phyloP scores from a whole-genome alignment of 2,888 invertebrate species.

The Pilophorus perplexus region DNA sequence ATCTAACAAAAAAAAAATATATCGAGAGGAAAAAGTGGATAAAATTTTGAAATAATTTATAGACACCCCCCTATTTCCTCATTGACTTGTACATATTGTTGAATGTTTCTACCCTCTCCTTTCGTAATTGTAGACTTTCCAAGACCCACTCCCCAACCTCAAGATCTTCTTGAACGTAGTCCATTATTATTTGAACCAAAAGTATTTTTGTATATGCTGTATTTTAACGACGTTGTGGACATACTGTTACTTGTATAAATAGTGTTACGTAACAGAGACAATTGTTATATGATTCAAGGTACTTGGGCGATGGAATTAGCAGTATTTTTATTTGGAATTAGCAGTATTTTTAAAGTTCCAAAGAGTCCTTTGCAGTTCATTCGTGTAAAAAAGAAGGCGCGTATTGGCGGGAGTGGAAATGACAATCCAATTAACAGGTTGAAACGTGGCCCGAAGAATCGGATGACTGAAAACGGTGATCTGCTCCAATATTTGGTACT shows the following conservation, averaged over 20 bases:
- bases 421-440: too few species aligned
- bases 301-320: neutral
- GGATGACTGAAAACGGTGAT: too few species aligned
- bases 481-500: too few species aligned
- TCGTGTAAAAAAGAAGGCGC: neutral
- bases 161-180: neutral
- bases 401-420: neutral
- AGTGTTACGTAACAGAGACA: too few species aligned
- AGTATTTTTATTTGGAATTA: neutral
- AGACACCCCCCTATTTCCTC: neutral
- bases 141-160: too few species aligned
- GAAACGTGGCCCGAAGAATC: too few species aligned
- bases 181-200: slow-evolving; percentile 14
- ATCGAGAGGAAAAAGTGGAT: neutral
- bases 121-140: neutral
- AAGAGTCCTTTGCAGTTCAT: neutral
- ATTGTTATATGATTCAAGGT: neutral
- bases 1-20: slow-evolving; percentile 2
- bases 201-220: slow-evolving; percentile 32
- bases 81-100: slow-evolving; percentile 11
- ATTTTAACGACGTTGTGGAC: slow-evolving; percentile 15
- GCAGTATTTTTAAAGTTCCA: neutral
- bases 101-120: slow-evolving; percentile 13
- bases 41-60: neutral
- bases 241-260: too few species aligned